These are phyloP conservation scores for Novumbra hubbsi DNA, from an alignment of 2,797 vertebrate species.

Conservation along the genomic window DNA sequence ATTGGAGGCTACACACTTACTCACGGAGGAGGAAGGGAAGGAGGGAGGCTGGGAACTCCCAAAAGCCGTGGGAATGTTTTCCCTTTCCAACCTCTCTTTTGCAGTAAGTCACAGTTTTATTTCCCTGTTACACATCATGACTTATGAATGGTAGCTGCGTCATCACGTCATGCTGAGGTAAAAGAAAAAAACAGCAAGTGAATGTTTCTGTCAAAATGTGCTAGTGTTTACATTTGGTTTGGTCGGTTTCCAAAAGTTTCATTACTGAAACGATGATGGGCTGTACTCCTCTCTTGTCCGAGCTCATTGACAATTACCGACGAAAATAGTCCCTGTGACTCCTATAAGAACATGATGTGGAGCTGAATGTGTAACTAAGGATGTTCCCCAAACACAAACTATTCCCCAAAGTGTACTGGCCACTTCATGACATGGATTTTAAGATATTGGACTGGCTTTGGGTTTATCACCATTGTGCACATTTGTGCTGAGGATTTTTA, in stretches of 20 bases:
- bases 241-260: neutral
- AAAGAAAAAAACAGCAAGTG: neutral
- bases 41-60: slow-evolving; percentile 43
- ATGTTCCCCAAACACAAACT: too few relatives aligned
- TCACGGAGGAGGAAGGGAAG: slow-evolving; percentile 10
- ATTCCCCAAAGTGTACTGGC: too few relatives aligned
- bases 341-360: slow-evolving; percentile 21
- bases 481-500: too few relatives aligned
- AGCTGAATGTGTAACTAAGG: too few relatives aligned
- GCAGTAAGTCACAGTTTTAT: neutral
- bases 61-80: slow-evolving; percentile 54
- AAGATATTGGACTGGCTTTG: too few relatives aligned
- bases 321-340: slow-evolving; percentile 54
- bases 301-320: slow-evolving; percentile 57
- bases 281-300: slow-evolving; percentile 47
- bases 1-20: slow-evolving; percentile 47
- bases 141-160: neutral
- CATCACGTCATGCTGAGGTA: neutral
- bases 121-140: neutral
- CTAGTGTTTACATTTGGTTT: neutral
- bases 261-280: slow-evolving; percentile 49
- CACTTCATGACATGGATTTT: too few relatives aligned
- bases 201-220: neutral
- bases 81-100: slow-evolving; percentile 22
- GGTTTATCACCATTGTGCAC: too few relatives aligned